phyloP scores from a whole-genome alignment of 2,113 vertebrate genomes.

The Anhinga anhinga region DNA sequence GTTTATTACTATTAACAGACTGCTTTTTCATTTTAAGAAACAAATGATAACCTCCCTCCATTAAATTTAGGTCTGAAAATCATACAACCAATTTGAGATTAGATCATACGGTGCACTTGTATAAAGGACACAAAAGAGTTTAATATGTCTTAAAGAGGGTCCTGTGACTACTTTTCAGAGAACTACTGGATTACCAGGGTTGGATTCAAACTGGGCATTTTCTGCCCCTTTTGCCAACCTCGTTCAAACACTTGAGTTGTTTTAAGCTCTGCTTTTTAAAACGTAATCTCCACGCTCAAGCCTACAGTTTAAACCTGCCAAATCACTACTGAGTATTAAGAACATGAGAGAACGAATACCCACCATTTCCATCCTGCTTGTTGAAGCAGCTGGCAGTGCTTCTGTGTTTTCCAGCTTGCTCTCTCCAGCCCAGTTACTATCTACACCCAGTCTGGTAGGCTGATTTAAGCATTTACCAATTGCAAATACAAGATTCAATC shows the following conservation, averaged over 20 bases:
- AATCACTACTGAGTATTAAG: background rate
- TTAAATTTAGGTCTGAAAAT: background rate
- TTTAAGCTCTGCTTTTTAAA: background rate
- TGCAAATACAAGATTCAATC: slow-evolving; percentile 20
- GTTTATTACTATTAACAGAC: background rate
- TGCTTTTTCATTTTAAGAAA: background rate
- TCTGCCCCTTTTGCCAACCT: background rate
- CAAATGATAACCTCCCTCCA: background rate
- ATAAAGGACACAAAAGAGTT: background rate
- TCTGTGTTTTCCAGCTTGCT: background rate
- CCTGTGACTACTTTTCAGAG: background rate
- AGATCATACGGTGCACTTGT: background rate
- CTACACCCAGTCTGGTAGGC: background rate
- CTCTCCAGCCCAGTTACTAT: background rate
- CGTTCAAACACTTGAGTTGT: background rate
- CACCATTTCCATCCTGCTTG: background rate
- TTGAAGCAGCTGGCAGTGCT: background rate
- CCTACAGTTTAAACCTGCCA: background rate
- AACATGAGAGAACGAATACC: background rate
- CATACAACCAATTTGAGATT: background rate
- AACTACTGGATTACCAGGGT: background rate
- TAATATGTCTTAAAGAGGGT: background rate
- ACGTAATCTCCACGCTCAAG: background rate
- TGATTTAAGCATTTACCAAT: slow-evolving; percentile 24
- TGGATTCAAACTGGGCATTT: background rate